Conservation (phyloP, 2,113 vertebrate species). For the Cyprichromis sp. region DNA sequence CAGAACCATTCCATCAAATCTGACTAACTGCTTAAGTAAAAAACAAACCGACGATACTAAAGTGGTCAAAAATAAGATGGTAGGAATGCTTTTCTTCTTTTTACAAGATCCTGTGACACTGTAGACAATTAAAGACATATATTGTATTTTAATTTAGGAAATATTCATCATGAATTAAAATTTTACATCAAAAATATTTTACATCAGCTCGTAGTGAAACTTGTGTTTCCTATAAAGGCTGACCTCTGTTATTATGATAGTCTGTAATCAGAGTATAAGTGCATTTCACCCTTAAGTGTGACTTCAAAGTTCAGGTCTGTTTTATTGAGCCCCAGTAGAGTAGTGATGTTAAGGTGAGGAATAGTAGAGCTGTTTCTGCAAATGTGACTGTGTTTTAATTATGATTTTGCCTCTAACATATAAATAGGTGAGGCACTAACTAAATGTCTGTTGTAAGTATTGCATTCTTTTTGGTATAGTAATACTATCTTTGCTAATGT, state of each 20-base stretch:
- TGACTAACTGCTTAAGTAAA: background rate
- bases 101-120: background rate
- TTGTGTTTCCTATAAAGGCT: background rate
- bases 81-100: background rate
- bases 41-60: background rate
- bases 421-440: background rate
- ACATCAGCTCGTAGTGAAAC: background rate
- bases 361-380: background rate
- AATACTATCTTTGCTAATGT: background rate
- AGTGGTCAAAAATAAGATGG: background rate
- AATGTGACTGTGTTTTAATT: background rate
- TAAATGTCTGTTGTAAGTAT: background rate
- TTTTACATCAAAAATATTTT: background rate
- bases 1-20: background rate
- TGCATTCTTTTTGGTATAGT: background rate
- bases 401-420: background rate
- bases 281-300: background rate
- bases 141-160: background rate
- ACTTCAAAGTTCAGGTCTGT: background rate
- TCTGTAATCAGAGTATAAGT: background rate
- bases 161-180: background rate
- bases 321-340: background rate
- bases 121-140: background rate
- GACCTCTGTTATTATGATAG: background rate
- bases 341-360: background rate